Conservation (phyloP, 2,888 invertebrate species). For the Xylophagus ater region DNA sequence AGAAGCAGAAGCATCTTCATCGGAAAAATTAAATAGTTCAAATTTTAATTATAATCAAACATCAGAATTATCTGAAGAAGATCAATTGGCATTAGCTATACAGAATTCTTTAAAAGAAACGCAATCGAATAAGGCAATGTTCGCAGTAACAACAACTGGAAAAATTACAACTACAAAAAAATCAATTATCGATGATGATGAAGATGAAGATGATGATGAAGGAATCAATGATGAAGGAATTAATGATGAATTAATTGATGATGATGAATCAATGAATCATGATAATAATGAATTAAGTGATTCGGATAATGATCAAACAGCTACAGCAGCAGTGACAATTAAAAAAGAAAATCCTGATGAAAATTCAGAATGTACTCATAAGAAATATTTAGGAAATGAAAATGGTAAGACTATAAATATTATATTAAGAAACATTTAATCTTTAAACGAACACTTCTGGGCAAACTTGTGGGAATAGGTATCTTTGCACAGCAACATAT, state of each 20-base stretch:
- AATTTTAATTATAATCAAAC: background rate
- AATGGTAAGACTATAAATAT: too few species aligned
- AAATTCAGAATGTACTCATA: background rate
- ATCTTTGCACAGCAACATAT: too few species aligned
- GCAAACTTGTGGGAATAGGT: too few species aligned
- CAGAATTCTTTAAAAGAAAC: conserved; percentile 36
- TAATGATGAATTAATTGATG: conserved; percentile 3
- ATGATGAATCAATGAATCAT: conserved; percentile 1
- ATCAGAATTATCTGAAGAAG: conserved; percentile 33
- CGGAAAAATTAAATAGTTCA: background rate
- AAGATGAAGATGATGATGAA: conserved; percentile 4
- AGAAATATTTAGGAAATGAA: conserved; percentile 11
- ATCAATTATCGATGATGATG: background rate
- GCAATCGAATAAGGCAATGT: background rate
- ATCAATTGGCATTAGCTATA: conserved; percentile 35
- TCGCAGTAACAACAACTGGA: background rate
- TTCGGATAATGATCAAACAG: conserved; percentile 16
- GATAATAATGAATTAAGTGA: background rate
- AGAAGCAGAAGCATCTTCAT: conserved; percentile 5
- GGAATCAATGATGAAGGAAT: too few species aligned
- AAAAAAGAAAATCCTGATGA: background rate
- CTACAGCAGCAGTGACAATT: background rate
- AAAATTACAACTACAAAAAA: background rate
- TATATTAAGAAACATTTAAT: too few species aligned
- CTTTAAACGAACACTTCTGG: too few species aligned